Percentiles rank a stretch among this genome's conserved stretches.
Evolutionary conservation across 2,113 vertebrate species (phyloP).

Genomic region (Acanthochromis polyacanthus): DNA sequence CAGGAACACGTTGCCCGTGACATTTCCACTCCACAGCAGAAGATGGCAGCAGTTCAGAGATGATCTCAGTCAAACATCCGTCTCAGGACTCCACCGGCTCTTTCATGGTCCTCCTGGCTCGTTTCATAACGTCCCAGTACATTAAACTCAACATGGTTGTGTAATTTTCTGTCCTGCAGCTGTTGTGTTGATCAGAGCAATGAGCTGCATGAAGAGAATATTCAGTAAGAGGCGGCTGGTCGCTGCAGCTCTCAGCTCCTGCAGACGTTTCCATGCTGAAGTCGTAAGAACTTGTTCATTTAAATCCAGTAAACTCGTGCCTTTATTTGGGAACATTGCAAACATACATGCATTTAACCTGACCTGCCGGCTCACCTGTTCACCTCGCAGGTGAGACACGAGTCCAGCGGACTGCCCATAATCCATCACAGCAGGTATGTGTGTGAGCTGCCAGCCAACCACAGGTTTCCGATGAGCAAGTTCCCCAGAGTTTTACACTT

Average conservation of each 20-base stretch:
- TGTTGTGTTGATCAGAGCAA: neutral
- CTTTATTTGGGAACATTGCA: neutral
- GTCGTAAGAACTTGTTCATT: conserved; percentile 46
- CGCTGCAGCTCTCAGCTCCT: conserved; percentile 15
- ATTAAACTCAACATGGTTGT: fast-evolving
- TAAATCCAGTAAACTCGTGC: neutral
- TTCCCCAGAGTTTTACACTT: conserved; percentile 69
- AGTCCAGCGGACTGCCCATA: conserved; percentile 59
- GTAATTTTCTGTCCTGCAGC: too few relatives aligned
- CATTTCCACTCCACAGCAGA: conserved; percentile 40
- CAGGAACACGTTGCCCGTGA: neutral
- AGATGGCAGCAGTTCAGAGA: conserved; percentile 48
- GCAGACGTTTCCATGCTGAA: conserved; percentile 63
- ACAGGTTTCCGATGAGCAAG: conserved; percentile 76
- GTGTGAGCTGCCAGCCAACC: conserved; percentile 68
- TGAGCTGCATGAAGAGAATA: neutral
- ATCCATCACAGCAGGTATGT: conserved; percentile 71
- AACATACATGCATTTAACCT: neutral
- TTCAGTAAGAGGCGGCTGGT: neutral
- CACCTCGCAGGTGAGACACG: conserved; percentile 41
- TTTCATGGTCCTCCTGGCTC: neutral
- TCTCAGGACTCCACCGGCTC: neutral
- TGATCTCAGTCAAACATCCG: neutral
- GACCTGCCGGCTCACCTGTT: neutral
- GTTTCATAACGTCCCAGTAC: conserved; percentile 3